These are phyloP conservation scores for Tribolium madens DNA, from an alignment of 1,140 invertebrate genomes.

Conservation along the genomic window DNA sequence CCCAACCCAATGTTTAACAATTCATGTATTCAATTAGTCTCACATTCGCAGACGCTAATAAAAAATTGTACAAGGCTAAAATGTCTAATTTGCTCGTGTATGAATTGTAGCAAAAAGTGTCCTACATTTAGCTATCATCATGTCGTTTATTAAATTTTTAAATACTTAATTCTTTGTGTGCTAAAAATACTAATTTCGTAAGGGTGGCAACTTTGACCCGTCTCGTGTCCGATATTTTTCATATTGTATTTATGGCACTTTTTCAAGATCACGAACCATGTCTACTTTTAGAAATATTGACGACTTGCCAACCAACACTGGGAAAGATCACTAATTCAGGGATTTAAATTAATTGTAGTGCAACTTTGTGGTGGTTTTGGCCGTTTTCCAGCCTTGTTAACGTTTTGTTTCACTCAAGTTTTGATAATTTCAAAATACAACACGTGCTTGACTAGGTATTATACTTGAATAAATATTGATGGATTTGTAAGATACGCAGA, in stretches of 20 bases:
- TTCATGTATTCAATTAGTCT: conserved; percentile 24
- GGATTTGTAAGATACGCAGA: neutral
- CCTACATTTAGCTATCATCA: neutral
- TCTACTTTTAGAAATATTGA: conserved; percentile 39
- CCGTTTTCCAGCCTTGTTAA: conserved; percentile 9
- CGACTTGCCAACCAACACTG: conserved; percentile 12
- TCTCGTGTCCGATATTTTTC: neutral
- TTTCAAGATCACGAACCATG: conserved; percentile 24
- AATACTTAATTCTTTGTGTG: too few relatives aligned
- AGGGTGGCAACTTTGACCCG: neutral
- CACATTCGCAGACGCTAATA: neutral
- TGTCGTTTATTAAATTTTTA: too few relatives aligned
- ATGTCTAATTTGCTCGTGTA: neutral
- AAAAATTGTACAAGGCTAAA: neutral
- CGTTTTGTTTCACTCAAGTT: too few relatives aligned
- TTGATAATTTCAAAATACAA: neutral
- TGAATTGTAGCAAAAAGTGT: neutral
- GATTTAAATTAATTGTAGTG: conserved; percentile 19
- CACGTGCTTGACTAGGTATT: neutral
- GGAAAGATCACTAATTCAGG: conserved; percentile 26
- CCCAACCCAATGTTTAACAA: conserved; percentile 8
- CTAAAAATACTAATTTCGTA: neutral
- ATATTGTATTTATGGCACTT: conserved; percentile 27
- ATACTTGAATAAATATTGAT: neutral
- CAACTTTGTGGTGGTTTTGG: conserved; percentile 1